Percentiles rank a stretch among this genome's conserved stretches.
These are phyloP conservation scores for Hiodon alosoides DNA, from an alignment of 2,113 vertebrate genomes.

Conservation along the genomic window DNA sequence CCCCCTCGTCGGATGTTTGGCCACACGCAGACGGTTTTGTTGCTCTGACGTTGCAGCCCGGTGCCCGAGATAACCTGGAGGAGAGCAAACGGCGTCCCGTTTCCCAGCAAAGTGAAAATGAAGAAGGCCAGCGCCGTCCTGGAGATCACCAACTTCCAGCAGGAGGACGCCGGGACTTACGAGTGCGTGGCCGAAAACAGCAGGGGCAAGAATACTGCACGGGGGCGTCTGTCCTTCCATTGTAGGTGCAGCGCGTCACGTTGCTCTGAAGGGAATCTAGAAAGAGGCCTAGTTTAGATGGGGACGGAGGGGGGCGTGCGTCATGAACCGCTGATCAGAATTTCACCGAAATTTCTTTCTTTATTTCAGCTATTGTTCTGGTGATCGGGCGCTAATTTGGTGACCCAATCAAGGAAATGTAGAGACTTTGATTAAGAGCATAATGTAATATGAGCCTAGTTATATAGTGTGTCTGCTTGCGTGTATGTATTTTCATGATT, in stretches of 20 bases:
- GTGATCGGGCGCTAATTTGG: not conserved
- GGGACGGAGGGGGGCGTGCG: not conserved
- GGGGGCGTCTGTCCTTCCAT: conserved; percentile 85
- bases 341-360: not conserved
- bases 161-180: conserved; percentile 83
- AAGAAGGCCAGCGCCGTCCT: conserved; percentile 82
- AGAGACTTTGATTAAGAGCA: not conserved
- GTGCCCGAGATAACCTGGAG: conserved; percentile 91
- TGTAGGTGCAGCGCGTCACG: conserved; percentile 59
- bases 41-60: conserved; percentile 68
- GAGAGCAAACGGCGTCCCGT: conserved; percentile 78
- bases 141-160: conserved; percentile 86
- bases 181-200: conserved; percentile 90
- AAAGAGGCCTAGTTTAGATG: not conserved
- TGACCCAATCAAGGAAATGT: not conserved
- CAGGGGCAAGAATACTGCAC: conserved; percentile 80
- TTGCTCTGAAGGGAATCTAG: not conserved
- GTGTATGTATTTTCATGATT: not conserved
- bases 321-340: too few relatives aligned
- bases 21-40: conserved; percentile 13
- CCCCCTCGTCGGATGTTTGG: too few relatives aligned
- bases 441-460: too few relatives aligned
- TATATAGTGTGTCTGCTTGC: not conserved
- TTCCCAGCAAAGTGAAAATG: conserved; percentile 79
- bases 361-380: not conserved